These are phyloP conservation scores for Orthosia gracilis DNA, from an alignment of 2,888 invertebrate genomes.

Conservation along the genomic window DNA sequence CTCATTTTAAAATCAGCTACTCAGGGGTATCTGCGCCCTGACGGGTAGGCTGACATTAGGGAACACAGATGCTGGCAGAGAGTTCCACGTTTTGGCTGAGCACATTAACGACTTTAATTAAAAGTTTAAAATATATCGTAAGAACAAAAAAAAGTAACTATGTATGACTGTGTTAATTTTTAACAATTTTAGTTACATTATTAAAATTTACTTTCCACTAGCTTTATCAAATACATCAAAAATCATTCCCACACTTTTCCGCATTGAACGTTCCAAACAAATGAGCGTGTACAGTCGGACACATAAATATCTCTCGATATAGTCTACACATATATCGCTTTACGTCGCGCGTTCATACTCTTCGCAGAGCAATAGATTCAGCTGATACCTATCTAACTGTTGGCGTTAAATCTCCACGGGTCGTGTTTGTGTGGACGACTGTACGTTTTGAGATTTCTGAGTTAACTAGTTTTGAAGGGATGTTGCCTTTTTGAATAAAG, in stretches of 20 bases:
- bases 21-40: too few relatives aligned
- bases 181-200: too few relatives aligned
- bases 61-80: too few relatives aligned
- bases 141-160: not conserved
- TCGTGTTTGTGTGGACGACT: constrained; percentile 76
- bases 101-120: not conserved
- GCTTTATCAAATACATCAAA: not conserved
- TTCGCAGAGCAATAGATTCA: constrained; percentile 79
- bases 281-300: constrained; percentile 67
- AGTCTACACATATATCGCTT: constrained; percentile 71
- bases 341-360: constrained; percentile 76
- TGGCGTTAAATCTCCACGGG: constrained; percentile 78
- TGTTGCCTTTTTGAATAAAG: constrained; percentile 1
- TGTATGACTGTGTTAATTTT: not conserved
- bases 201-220: not conserved
- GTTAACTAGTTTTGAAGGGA: constrained; percentile 41
- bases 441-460: constrained; percentile 68
- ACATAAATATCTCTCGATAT: constrained; percentile 71
- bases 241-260: constrained; percentile 53
- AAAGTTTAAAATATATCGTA: not conserved
- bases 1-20: too few relatives aligned
- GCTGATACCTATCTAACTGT: constrained; percentile 80
- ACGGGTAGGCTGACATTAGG: too few relatives aligned
- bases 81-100: too few relatives aligned
- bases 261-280: constrained; percentile 51